These are phyloP conservation scores for Hymenopus coronatus DNA, from an alignment of 2,888 invertebrate genomes.

Conservation along the genomic window DNA sequence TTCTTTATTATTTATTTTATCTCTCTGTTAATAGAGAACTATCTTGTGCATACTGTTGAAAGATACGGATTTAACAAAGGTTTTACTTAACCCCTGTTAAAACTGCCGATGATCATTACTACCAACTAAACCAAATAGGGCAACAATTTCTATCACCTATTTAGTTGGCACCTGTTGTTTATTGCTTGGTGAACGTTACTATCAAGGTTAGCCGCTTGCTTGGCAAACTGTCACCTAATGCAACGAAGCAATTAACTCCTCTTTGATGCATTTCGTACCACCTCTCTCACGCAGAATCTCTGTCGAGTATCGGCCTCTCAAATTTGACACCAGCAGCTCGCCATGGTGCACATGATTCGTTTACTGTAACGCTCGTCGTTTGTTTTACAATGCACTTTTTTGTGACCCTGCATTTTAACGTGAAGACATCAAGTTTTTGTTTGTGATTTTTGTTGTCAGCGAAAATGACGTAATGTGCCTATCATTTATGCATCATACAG, in stretches of 20 bases:
- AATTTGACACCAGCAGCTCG: neutral
- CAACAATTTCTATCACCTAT: neutral
- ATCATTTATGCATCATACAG: neutral
- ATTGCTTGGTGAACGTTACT: no score
- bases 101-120: no score
- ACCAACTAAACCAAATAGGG: no score
- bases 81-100: no score
- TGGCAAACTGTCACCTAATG: neutral
- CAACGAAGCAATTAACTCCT: neutral
- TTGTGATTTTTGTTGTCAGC: neutral
- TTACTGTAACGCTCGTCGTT: neutral
- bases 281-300: neutral
- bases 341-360: neutral
- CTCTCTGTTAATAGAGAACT: no score
- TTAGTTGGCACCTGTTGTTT: neutral
- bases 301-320: neutral
- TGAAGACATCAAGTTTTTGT: neutral
- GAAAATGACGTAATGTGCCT: neutral
- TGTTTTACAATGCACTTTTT: neutral
- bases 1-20: no score
- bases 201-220: neutral
- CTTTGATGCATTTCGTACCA: neutral
- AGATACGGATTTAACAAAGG: no score
- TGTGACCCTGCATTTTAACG: neutral
- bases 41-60: no score